Base-by-base conservation (phyloP, 2,113 vertebrate species). In the Zapornia atra region DNA sequence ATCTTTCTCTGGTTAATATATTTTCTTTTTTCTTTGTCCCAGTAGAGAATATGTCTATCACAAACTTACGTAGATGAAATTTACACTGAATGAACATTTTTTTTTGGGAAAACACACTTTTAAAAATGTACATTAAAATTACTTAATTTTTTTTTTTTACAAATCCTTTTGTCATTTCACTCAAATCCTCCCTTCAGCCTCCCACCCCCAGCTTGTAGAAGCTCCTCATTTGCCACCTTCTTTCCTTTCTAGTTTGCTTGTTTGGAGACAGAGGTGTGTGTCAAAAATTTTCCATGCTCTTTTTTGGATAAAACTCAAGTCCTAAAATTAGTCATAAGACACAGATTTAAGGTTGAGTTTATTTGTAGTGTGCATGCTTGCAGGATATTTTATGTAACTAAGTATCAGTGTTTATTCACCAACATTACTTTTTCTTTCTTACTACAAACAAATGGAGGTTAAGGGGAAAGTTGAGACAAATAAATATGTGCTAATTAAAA, bases 311-410 rank as follows among this genome's bases (percentile, higher is more conserved):
- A 94, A 95, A 84, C 28, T 87, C 66, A 65, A 87, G 36, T 90
- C 73, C 89, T 94, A 94, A 90, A 96, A 92, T 93, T 66, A 93
- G 82, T 81, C 79, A 63, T 61, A 86, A 82, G 42, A 70, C 63
- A 82, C 60, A 60, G 46, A 88, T 93, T 92, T 90, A 73, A 93
- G 54, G n/a, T 38, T 90, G 85, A 57, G 88, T 95, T 96, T 96
- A 88, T 96, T 95, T 96, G 82, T 75, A 83, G 66, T 83, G 60
- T 5, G 3, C 28, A 34, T 78, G 31, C 69, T 95, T 92, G 79
- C 65, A 81, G 68, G 90, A 68, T 95, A 83, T 88, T 92, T 93
- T 92, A 59, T 78, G 88, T 93, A 96, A 92, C 82, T 81, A 70
- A 94, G 83, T 86, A 86, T 21, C 76, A 40, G 21, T 75, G 59